Evolutionary conservation across 2,797 vertebrate species (phyloP).

Genomic region (Notolabrus celidotus): DNA sequence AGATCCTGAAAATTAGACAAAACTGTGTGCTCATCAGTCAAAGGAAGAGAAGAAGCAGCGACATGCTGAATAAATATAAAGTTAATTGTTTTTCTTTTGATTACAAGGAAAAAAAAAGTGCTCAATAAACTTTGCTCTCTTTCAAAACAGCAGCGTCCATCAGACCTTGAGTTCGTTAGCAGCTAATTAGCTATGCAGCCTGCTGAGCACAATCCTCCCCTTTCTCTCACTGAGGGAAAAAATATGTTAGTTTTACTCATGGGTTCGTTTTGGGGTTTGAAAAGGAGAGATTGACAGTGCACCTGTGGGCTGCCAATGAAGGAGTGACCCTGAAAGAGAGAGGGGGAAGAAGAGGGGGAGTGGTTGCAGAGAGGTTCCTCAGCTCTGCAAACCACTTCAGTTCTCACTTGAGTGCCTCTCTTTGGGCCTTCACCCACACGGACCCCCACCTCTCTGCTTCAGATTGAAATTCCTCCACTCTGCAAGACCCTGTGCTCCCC

Average conservation of each 20-base stretch:
- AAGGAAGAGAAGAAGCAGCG: no score
- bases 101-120: neutral
- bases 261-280: constrained; percentile 57
- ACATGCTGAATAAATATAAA: no score
- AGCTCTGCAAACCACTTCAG: constrained; percentile 94
- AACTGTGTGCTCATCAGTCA: no score
- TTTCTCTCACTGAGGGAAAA: constrained; percentile 25
- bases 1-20: no score
- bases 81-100: no score
- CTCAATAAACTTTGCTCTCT: neutral
- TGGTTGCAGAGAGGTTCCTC: constrained; percentile 80
- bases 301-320: constrained; percentile 79
- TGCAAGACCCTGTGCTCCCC: constrained; percentile 89
- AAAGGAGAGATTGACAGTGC: constrained; percentile 76
- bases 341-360: constrained; percentile 39
- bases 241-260: constrained; percentile 72
- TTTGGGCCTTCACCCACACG: constrained; percentile 91
- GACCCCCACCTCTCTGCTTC: constrained; percentile 94
- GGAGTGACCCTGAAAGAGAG: constrained; percentile 65
- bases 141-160: neutral
- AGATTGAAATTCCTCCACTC: constrained; percentile 98
- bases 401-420: constrained; percentile 99
- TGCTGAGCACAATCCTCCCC: constrained; percentile 13
- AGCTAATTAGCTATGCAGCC: constrained; percentile 17
- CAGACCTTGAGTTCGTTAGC: neutral